Percentiles rank a stretch among this genome's conserved stretches.
These are phyloP conservation scores for Neofelis nebulosa DNA, from an alignment of 2,113 vertebrate species.

Conservation along the genomic window DNA sequence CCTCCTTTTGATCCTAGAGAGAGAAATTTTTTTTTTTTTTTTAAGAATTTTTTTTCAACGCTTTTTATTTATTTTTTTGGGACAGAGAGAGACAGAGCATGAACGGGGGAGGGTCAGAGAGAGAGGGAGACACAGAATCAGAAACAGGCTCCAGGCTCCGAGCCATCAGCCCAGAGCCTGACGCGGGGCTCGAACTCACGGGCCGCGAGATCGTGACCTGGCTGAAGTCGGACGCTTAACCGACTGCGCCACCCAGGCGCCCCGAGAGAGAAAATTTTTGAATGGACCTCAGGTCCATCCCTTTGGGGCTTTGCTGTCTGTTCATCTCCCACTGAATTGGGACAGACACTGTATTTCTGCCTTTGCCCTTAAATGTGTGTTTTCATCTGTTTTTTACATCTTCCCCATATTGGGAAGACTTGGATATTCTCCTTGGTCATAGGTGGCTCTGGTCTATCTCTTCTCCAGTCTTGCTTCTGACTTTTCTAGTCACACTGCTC, in stretches of 20 bases:
- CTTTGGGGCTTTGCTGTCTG: neutral
- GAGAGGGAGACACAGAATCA: no score
- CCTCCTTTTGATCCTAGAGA: neutral
- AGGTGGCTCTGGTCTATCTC: neutral
- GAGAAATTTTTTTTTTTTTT: slow-evolving; percentile 7
- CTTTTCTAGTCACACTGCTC: neutral
- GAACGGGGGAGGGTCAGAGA: no score
- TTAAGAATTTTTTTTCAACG: no score
- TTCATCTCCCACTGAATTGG: neutral
- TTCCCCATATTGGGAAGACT: neutral
- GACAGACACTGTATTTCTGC: neutral
- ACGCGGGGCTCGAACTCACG: no score
- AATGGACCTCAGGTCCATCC: neutral
- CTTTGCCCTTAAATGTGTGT: neutral
- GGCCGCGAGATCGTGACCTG: no score
- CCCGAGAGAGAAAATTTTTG: neutral
- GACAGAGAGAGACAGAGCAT: no score
- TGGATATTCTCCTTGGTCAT: neutral
- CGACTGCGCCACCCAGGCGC: neutral
- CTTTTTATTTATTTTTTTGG: no score
- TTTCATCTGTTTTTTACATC: neutral
- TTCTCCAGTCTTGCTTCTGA: neutral
- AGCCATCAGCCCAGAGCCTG: no score
- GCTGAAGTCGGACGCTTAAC: no score
- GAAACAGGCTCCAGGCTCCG: no score